Percentiles rank a stretch among this genome's conserved stretches.
Conservation (phyloP, 1,140 invertebrate species). For the Ceratosolen solmsi region DNA sequence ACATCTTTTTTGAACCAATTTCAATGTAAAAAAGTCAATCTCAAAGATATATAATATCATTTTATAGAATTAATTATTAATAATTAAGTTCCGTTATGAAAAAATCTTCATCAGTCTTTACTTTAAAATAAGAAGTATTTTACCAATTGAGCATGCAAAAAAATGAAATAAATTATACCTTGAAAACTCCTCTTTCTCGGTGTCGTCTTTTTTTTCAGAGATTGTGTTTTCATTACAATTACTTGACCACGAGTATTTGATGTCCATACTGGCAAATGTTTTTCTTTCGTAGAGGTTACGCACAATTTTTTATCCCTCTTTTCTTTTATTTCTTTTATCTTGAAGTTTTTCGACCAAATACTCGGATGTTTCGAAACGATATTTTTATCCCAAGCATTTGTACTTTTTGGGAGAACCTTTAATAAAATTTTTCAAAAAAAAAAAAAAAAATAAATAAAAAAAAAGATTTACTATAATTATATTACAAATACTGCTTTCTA, state of each 20-base stretch:
- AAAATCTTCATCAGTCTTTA: background rate
- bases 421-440: background rate
- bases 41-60: too few relatives aligned
- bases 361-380: constrained; percentile 57
- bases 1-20: too few relatives aligned
- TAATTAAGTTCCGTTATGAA: background rate
- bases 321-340: background rate
- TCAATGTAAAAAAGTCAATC: too few relatives aligned
- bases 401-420: constrained; percentile 43
- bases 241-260: constrained; percentile 10
- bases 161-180: constrained; percentile 51
- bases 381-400: constrained; percentile 59
- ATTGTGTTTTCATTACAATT: constrained; percentile 26
- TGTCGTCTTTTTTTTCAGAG: constrained; percentile 45
- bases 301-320: constrained; percentile 32
- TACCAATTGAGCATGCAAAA: constrained; percentile 22
- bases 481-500: too few relatives aligned
- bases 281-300: constrained; percentile 10
- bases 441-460: background rate
- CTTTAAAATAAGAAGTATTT: constrained; percentile 7
- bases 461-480: too few relatives aligned
- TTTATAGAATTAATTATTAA: too few relatives aligned
- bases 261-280: background rate
- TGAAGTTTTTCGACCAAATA: constrained; percentile 68
- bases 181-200: constrained; percentile 55